phyloP scores from a whole-genome alignment of 2,113 vertebrate species.

The Pheucticus melanocephalus region DNA sequence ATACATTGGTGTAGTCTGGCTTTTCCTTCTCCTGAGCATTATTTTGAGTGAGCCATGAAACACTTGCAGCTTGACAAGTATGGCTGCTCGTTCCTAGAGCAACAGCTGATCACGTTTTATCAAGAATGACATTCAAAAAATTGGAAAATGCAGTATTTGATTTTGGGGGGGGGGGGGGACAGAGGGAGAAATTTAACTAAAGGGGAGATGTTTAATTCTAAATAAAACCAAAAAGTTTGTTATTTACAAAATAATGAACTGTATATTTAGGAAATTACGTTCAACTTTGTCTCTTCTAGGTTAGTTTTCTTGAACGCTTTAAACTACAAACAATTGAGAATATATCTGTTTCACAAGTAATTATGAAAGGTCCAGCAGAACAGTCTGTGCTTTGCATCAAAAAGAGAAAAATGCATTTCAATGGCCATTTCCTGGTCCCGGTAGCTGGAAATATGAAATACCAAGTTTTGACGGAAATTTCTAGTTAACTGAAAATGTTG shows the following conservation, averaged over 20 bases:
- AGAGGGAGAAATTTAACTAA: background rate
- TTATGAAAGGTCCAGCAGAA: background rate
- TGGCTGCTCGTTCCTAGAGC: background rate
- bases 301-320: background rate
- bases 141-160: background rate
- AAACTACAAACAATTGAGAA: background rate
- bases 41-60: background rate
- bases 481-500: background rate
- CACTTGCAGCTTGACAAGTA: background rate
- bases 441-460: background rate
- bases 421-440: background rate
- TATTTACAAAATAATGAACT: background rate
- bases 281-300: background rate
- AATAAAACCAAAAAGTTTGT: background rate
- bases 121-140: background rate
- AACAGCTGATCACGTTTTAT: background rate
- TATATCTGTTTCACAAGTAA: background rate
- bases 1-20: background rate
- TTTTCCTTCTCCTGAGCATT: background rate
- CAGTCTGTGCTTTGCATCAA: background rate
- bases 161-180: fast-evolving
- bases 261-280: background rate
- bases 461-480: background rate
- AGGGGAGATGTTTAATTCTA: background rate
- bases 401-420: background rate